phyloP scores from a whole-genome alignment of 2,888 invertebrate species.

The Dendrolimus pini region DNA sequence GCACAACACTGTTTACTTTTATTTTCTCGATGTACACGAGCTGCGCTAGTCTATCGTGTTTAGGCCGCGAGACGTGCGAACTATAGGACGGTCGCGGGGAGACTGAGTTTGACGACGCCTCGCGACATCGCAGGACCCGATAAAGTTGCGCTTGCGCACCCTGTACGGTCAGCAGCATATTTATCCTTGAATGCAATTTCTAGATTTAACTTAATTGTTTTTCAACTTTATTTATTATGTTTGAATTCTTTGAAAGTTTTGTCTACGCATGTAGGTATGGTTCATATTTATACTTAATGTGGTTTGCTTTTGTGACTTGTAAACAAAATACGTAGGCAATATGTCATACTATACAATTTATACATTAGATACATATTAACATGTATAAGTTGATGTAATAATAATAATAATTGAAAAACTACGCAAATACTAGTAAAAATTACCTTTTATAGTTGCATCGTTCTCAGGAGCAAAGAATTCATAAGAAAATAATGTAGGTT shows the following conservation, averaged over 20 bases:
- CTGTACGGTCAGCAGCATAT: conserved; percentile 25
- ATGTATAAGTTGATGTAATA: no score
- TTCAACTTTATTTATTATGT: conserved; percentile 4
- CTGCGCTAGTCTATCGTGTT: conserved; percentile 35
- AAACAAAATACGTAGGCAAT: no score
- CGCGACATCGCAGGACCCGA: background rate
- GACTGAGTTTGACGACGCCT: conserved; percentile 32
- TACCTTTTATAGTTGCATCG: no score
- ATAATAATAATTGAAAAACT: no score
- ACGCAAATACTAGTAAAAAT: no score
- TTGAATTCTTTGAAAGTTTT: conserved; percentile 12
- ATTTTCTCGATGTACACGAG: conserved; percentile 29
- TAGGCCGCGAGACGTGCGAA: conserved; percentile 26
- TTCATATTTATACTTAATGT: no score
- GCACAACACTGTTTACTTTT: conserved; percentile 41
- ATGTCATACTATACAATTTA: no score
- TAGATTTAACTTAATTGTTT: conserved; percentile 49
- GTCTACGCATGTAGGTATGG: conserved; percentile 5
- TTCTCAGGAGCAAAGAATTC: no score
- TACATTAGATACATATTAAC: no score
- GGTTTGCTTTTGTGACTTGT: no score
- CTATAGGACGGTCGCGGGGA: conserved; percentile 28
- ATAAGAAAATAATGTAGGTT: no score
- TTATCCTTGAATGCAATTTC: conserved; percentile 42
- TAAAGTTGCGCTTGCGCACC: conserved; percentile 33